phyloP scores from a whole-genome alignment of 2,797 vertebrate species.

The Chiloscyllium punctatum region DNA sequence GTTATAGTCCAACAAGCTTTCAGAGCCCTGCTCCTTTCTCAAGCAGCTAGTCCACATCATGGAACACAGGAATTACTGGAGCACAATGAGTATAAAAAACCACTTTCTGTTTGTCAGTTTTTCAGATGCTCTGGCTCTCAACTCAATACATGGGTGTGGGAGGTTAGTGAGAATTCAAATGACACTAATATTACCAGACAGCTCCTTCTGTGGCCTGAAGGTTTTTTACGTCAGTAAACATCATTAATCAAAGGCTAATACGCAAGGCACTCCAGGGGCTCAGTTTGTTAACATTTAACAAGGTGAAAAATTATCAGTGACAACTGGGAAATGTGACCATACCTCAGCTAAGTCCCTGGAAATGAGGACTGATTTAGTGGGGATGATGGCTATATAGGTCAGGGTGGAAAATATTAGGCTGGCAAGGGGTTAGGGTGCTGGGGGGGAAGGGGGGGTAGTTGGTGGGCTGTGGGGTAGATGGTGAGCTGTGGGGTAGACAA shows the following conservation, averaged over 20 bases:
- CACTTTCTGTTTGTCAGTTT: neutral
- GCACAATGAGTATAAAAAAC: neutral
- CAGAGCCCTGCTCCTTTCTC: no score
- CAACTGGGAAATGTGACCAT: neutral
- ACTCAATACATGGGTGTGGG: neutral
- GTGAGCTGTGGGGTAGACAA: neutral
- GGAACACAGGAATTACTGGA: neutral
- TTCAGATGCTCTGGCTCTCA: neutral
- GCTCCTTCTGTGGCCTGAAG: constrained; percentile 27
- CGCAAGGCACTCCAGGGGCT: neutral
- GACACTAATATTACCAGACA: constrained; percentile 18
- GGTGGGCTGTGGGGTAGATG: neutral
- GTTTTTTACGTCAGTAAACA: neutral
- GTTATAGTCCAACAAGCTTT: no score
- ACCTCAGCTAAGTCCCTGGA: neutral
- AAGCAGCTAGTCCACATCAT: no score
- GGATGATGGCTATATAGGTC: no score
- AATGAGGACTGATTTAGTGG: neutral
- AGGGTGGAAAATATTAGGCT: no score
- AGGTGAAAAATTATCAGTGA: neutral
- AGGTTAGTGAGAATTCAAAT: constrained; percentile 25
- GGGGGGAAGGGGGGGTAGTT: neutral
- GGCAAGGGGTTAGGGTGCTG: neutral
- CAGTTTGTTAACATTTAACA: constrained; percentile 18
- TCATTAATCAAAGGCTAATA: constrained; percentile 23